These are phyloP conservation scores for Lissocephala sabroskyi DNA, from an alignment of 2,888 invertebrate genomes.

Conservation along the genomic window DNA sequence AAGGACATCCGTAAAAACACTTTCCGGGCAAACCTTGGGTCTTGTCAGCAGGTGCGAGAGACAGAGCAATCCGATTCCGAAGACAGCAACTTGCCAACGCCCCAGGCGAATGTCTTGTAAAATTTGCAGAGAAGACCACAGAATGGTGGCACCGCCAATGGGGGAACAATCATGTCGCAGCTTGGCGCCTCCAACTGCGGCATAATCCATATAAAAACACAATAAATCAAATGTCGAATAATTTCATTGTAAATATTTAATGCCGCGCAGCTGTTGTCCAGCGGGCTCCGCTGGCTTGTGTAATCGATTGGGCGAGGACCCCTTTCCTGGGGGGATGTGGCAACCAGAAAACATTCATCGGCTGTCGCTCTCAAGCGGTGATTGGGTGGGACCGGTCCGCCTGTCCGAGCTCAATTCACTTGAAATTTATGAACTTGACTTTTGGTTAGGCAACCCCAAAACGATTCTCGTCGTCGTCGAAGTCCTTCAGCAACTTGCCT, in stretches of 20 bases:
- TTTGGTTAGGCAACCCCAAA: conserved; percentile 36
- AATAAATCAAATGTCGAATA: conserved; percentile 41
- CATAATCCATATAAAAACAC: conserved; percentile 12
- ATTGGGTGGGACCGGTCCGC: conserved; percentile 20
- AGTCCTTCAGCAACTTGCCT: background rate
- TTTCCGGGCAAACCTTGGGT: too few species aligned
- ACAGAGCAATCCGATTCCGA: too few species aligned
- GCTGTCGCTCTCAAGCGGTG: conserved; percentile 28
- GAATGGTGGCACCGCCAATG: too few species aligned
- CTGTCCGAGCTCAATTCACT: conserved; percentile 26
- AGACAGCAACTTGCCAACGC: too few species aligned
- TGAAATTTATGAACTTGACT: conserved; percentile 59
- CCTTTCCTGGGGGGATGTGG: too few species aligned
- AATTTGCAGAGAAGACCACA: too few species aligned
- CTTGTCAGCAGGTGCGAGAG: too few species aligned
- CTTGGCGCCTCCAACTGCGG: conserved; percentile 32
- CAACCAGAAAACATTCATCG: conserved; percentile 30
- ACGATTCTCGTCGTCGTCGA: too few species aligned
- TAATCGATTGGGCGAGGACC: conserved; percentile 27
- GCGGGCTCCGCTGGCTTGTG: too few species aligned
- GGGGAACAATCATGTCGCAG: too few species aligned
- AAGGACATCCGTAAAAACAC: too few species aligned
- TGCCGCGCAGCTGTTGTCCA: conserved; percentile 8
- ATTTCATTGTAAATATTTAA: conserved; percentile 27
- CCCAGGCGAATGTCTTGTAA: too few species aligned